phyloP scores from a whole-genome alignment of 2,888 invertebrate genomes.

The Atherix ibis region DNA sequence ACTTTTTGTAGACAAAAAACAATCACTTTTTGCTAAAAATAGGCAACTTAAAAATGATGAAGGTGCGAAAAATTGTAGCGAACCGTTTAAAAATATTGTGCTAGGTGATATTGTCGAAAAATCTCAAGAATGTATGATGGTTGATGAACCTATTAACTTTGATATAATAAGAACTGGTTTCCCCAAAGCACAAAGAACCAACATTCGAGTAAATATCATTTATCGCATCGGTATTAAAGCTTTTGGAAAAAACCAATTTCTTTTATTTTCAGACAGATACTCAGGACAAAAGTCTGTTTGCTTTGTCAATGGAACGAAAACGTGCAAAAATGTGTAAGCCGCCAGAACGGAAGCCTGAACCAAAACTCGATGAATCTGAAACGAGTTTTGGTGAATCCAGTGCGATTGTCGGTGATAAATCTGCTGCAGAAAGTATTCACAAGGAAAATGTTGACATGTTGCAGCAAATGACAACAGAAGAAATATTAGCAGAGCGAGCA shows the following conservation, averaged over 20 bases:
- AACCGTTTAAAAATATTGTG: conserved; percentile 25
- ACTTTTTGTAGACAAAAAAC: conserved; percentile 17
- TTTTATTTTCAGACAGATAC: no score
- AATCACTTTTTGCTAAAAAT: conserved; percentile 24
- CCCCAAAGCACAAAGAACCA: conserved; percentile 22
- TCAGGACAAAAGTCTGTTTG: conserved; percentile 43
- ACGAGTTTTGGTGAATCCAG: conserved; percentile 14
- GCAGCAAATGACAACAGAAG: conserved; percentile 49
- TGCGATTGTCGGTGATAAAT: conserved; percentile 29
- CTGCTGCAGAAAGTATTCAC: conserved; percentile 47
- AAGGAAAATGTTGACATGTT: conserved; percentile 53
- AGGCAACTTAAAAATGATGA: conserved; percentile 12
- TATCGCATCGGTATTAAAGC: no score
- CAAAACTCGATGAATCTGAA: conserved; percentile 6
- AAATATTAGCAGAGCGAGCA: conserved; percentile 58
- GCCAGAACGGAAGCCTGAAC: neutral
- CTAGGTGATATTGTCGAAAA: conserved; percentile 43
- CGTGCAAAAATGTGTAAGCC: no score
- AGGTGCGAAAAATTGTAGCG: conserved; percentile 23
- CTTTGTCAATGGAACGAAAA: conserved; percentile 33
- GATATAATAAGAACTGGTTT: no score
- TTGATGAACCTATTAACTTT: no score
- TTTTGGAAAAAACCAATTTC: no score
- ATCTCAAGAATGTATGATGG: no score
- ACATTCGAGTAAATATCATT: conserved; percentile 3